These are phyloP conservation scores for Phortica magna DNA, from an alignment of 2,888 invertebrate species.

Conservation along the genomic window DNA sequence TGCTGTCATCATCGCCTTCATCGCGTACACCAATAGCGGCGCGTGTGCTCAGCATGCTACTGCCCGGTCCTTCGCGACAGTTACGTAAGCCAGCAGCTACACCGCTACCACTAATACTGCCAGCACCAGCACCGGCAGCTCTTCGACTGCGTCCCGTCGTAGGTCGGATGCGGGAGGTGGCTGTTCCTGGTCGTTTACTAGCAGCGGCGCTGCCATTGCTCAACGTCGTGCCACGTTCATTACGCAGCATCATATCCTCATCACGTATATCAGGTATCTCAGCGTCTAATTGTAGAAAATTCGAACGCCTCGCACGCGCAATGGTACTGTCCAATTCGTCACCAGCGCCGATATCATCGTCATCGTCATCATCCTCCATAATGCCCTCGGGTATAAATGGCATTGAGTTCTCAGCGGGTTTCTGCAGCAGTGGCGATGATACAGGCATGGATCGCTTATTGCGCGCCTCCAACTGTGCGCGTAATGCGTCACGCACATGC, in stretches of 20 bases:
- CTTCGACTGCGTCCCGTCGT: constrained; percentile 75
- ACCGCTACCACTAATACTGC: constrained; percentile 21
- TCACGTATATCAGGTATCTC: constrained; percentile 71
- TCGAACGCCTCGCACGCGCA: constrained; percentile 18
- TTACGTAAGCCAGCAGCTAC: constrained; percentile 31
- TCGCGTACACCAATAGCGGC: constrained; percentile 53
- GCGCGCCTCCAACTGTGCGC: constrained; percentile 84
- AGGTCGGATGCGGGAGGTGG: constrained; percentile 71
- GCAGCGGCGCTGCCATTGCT: constrained; percentile 17
- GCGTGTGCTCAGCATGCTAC: constrained; percentile 48
- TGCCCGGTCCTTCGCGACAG: constrained; percentile 50
- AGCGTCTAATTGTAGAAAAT: constrained; percentile 56
- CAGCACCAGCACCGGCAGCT: constrained; percentile 21
- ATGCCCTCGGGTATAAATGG: constrained; percentile 76
- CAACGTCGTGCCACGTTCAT: constrained; percentile 32
- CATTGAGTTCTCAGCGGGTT: constrained; percentile 74
- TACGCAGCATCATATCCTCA: constrained; percentile 64
- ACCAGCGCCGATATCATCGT: constrained; percentile 57
- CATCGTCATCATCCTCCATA: constrained; percentile 76
- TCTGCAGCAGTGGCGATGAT: constrained; percentile 70
- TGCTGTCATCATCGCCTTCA: constrained; percentile 74
- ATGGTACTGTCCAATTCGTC: constrained; percentile 45
- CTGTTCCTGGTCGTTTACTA: constrained; percentile 64
- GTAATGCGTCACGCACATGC: constrained; percentile 92
- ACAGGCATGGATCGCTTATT: constrained; percentile 68